phyloP scores from a whole-genome alignment of 2,888 invertebrate species.

The Pardosa pseudoannulata region DNA sequence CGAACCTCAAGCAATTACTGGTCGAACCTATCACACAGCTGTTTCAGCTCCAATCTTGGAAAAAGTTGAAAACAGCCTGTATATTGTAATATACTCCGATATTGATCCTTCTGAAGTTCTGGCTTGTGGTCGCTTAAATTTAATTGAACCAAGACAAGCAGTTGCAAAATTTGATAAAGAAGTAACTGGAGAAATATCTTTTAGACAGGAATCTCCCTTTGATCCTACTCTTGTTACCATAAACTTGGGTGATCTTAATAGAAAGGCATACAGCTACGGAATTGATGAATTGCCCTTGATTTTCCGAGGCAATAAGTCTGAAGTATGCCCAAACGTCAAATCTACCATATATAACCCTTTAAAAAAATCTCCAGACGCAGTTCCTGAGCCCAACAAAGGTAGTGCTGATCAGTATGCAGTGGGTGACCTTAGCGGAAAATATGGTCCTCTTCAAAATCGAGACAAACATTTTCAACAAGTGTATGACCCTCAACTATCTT shows the following conservation, averaged over 20 bases:
- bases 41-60: conserved; percentile 84
- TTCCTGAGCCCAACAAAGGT: conserved; percentile 80
- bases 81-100: conserved; percentile 88
- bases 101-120: conserved; percentile 80
- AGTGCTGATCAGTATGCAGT: conserved; percentile 93
- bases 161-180: conserved; percentile 72
- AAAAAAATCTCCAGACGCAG: conserved; percentile 79
- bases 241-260: conserved; percentile 75
- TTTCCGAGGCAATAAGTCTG: conserved; percentile 63
- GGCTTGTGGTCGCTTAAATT: conserved; percentile 71
- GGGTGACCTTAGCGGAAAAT: conserved; percentile 92
- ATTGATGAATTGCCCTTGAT: conserved; percentile 74
- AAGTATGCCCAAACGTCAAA: conserved; percentile 83
- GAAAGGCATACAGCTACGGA: conserved; percentile 74
- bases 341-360: conserved; percentile 87
- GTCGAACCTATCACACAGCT: conserved; percentile 73
- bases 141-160: conserved; percentile 71
- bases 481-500: conserved; percentile 87
- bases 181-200: conserved; percentile 70
- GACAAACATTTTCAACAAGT: conserved; percentile 71
- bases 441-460: conserved; percentile 76
- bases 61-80: conserved; percentile 79
- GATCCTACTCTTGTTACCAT: conserved; percentile 79
- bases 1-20: conserved; percentile 65
- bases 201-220: conserved; percentile 74